Evolutionary conservation across 2,113 vertebrate species (phyloP), one percentile per base, ranked within the genome.

Genomic region (Marcusenius ussheri): DNA sequence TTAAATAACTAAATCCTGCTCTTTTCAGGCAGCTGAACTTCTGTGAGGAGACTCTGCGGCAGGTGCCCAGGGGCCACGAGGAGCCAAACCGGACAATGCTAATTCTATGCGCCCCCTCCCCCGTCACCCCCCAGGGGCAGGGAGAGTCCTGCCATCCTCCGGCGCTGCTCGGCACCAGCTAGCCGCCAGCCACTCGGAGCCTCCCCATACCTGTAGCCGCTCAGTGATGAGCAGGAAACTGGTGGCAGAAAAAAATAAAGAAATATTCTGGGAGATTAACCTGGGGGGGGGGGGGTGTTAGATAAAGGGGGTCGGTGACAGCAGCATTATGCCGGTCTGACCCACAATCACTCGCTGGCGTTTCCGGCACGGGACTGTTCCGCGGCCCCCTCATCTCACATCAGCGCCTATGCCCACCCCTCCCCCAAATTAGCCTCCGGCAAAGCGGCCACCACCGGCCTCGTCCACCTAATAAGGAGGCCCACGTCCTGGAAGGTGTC

Each of bases 381-480:
- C 53, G 5, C 1, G 19, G 19, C 53, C 21, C 0, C 53, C 21
- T 24, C 53, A 10, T 5, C 27, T 5, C 31, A 21, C 66, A 74
- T 74, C 66, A 35, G 66, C 13, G 27, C 15, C 27, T 1, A n/a
- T 45, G 3, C 50, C 11, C 50, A n/a, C 24, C 35, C 50, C n/a
- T 24, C 24, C 19, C 19, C 51, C 49, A 13, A 83, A 19, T 47
- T 21, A 80, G 31, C 74, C 21, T 13, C 74, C 31, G 42, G 58
- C 24, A 39, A 42, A 27, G 15, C 87, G 58, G 4, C 19, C 62
- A 27, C 1, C 24, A 11, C 13, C 27, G 27, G 83, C 90, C 88
- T 84, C 77, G 90, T 91, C 90, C 31, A 90, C 15, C 31, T 70
- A 70, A 24, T 77, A 35, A 89, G 88, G 46, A 24, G 17, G 35